Evolutionary conservation across 2,888 invertebrate species (phyloP).

Genomic region (Schizotus pectinicornis): DNA sequence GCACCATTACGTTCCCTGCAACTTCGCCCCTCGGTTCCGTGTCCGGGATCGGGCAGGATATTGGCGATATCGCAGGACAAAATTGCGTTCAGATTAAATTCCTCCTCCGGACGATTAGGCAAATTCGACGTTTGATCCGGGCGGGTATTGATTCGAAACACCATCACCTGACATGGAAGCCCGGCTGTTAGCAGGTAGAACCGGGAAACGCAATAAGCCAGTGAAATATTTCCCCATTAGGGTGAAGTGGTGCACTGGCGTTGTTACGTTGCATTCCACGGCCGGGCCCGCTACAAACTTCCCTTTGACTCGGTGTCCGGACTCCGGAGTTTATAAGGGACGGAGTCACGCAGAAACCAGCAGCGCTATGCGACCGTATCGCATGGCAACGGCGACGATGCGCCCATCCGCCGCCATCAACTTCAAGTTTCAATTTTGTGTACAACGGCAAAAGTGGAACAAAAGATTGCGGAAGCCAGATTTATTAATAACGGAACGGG

Average conservation of each 20-base stretch:
- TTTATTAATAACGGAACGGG: constrained; percentile 22
- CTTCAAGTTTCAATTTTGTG: constrained; percentile 30
- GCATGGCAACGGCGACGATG: constrained; percentile 24
- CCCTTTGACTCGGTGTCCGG: constrained; percentile 21
- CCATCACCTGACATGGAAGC: background rate
- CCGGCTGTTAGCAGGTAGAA: constrained; percentile 7
- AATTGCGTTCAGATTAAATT: constrained; percentile 48
- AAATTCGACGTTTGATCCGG: constrained; percentile 4
- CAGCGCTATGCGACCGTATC: constrained; percentile 23
- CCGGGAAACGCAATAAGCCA: constrained; percentile 25
- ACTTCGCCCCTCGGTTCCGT: constrained; percentile 23
- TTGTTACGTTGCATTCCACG: constrained; percentile 33
- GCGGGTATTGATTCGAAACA: background rate
- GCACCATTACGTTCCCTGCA: constrained; percentile 46
- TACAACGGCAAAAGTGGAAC: constrained; percentile 24
- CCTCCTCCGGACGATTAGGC: background rate
- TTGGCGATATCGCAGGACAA: constrained; percentile 47
- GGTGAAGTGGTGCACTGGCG: constrained; percentile 26
- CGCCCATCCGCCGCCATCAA: constrained; percentile 12
- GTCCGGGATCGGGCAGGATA: constrained; percentile 42
- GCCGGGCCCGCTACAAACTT: constrained; percentile 25
- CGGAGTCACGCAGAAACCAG: constrained; percentile 13
- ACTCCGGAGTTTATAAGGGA: constrained; percentile 9
- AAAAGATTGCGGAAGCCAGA: constrained; percentile 26
- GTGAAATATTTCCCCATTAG: constrained; percentile 30